Evolutionary conservation across 1,140 invertebrate species (phyloP), one percentile per base, ranked within the genome.

Genomic region (Ptiloglossa arizonensis): DNA sequence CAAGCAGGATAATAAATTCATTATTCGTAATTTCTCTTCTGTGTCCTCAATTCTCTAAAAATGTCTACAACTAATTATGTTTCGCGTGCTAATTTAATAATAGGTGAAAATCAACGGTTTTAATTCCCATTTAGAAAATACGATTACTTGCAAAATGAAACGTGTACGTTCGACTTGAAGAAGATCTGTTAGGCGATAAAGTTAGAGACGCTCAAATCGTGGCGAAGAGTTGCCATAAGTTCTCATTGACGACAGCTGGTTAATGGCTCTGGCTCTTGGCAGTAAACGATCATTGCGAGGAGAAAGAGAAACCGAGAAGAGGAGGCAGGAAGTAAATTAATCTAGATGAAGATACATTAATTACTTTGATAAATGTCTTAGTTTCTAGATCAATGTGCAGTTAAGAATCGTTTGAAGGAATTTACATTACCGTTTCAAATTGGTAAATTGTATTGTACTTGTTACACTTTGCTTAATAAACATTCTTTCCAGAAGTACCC

Each of bases 321-420:
- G 54, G 46, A 80, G 81, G 57, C 73, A 79, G 79, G 85, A 85
- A 87, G 82, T 41, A 54, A 74, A 74, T 74, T 54, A 66, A 74
- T 74, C 48, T 32, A n/a, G 24, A 56, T 35, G 35, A 29, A 32
- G 35, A 3, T 11, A 54, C 44, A 74, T 54, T 64, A 66, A 73
- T 73, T 32, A 27, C 29, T 41, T n/a, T 8, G 54, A 57, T 19
- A 44, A n/a, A 15, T 32, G 27, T 24, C 19, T 17, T 5, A 11
- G 2, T 67, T 5, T 52, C 2, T 9, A 5, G 62, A 29, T 24
- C 27, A 57, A 8, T 62, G 29, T 15, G 5, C 38, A 44, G 19
- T 29, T 29, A 5, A 6, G 0, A 15, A 13, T 19, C 29, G 27
- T 32, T 8, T 24, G 41, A 2, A 24, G 32, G 48, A 38, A 24